Evolutionary conservation across 2,113 vertebrate species (phyloP).

Genomic region (Thymallus thymallus): DNA sequence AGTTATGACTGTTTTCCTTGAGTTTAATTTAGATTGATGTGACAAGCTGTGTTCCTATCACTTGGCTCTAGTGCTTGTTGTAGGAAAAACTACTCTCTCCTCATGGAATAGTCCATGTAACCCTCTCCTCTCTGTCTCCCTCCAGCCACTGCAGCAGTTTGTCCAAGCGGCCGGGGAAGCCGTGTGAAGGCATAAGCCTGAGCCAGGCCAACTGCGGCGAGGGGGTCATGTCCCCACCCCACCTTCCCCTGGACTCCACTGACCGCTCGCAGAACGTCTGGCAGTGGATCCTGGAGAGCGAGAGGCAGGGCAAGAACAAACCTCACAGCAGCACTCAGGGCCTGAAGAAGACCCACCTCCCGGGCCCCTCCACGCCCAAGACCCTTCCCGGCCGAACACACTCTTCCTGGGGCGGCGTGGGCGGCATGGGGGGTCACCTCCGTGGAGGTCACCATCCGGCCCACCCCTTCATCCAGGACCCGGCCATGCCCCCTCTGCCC

Average conservation of each 20-base stretch:
- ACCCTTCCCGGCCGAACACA: conserved; percentile 54
- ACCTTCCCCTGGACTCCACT: conserved; percentile 80
- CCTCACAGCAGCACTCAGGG: conserved; percentile 87
- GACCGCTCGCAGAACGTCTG: conserved; percentile 92
- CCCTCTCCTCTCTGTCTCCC: conserved; percentile 15
- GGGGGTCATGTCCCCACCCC: conserved; percentile 69
- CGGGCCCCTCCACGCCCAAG: conserved; percentile 75
- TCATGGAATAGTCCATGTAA: not conserved
- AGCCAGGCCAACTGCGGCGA: conserved; percentile 57
- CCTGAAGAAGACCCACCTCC: conserved; percentile 78
- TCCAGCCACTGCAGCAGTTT: conserved; percentile 76
- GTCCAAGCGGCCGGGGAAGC: conserved; percentile 75
- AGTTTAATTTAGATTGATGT: too few species aligned
- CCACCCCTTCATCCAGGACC: conserved; percentile 85
- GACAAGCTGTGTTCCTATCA: too few species aligned
- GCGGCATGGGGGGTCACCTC: conserved; percentile 66
- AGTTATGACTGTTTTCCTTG: too few species aligned
- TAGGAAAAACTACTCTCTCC: not conserved
- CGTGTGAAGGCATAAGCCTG: conserved; percentile 55
- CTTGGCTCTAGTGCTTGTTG: not conserved
- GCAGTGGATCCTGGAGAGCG: conserved; percentile 95
- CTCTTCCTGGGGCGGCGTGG: conserved; percentile 76
- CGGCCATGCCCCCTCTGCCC: conserved; percentile 81
- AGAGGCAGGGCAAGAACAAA: conserved; percentile 89
- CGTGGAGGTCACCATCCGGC: conserved; percentile 73